Evolutionary conservation across 2,888 invertebrate species (phyloP).

Genomic region (Cyclophora albipunctata): DNA sequence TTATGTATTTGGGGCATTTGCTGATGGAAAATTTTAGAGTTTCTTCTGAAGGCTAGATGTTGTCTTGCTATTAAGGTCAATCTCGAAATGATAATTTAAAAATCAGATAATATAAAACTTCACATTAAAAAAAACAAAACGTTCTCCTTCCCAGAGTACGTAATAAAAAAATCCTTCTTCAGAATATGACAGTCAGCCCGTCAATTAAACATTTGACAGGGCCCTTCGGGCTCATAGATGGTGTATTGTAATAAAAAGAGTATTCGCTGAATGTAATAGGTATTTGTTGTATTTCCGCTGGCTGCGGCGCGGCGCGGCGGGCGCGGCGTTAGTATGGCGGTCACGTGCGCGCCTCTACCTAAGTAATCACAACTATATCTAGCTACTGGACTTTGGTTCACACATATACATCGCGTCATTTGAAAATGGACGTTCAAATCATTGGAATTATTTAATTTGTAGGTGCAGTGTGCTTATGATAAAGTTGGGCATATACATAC

Average conservation of each 20-base stretch:
- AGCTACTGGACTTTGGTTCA: conserved; percentile 38
- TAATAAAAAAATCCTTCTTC: too few species aligned
- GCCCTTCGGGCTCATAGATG: too few species aligned
- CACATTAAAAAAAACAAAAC: too few species aligned
- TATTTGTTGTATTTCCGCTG: conserved; percentile 20
- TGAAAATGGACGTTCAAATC: background rate
- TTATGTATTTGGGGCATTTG: background rate
- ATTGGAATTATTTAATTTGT: background rate
- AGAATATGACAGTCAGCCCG: too few species aligned
- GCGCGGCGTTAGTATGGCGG: conserved; percentile 27
- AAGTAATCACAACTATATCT: conserved; percentile 47
- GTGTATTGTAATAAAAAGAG: background rate
- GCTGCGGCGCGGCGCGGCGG: conserved; percentile 12
- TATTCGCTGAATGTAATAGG: conserved; percentile 12
- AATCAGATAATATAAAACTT: too few species aligned
- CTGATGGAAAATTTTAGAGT: background rate
- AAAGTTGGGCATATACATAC: too few species aligned
- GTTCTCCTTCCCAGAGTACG: too few species aligned
- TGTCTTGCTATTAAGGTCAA: too few species aligned
- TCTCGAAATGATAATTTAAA: too few species aligned
- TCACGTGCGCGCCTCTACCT: conserved; percentile 41
- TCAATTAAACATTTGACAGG: too few species aligned
- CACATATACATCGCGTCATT: conserved; percentile 5
- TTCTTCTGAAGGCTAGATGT: background rate
- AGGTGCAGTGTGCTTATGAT: too few species aligned